Evolutionary conservation across 2,888 invertebrate genomes (phyloP), one percentile per base, ranked within the genome.

Genomic region (Danaus chrysippus): DNA sequence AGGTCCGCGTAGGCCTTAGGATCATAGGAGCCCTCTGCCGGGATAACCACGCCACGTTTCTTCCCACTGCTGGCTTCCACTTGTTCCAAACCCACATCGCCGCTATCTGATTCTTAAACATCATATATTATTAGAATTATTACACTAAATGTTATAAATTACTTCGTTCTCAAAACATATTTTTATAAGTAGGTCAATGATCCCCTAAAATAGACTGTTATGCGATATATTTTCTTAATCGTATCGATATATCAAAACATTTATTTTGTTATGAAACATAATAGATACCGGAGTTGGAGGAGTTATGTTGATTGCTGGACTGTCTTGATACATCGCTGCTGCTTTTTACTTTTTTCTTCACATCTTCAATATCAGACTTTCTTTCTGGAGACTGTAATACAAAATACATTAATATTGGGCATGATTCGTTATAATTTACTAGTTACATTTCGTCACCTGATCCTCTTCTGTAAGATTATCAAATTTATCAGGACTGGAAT

Each of bases 1-100:
- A 99, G 86, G 77, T 96, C 93, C 68, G 96, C 95, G 89, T 94
- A 99, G 71, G 95, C 93, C 69, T 94, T 94, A 1, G 97, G 95
- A 84, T 97, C 95, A 82, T 97, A 97, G 23, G 93, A 92, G 0
- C 93, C 93, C 65, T 91, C 90, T 0, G 87, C 86, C 0, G 91
- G 91, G 46, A 91, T 81, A 46, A 90, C 91, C 46, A 87, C 84
- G 0, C 87, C 87, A 5, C 84, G 76, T 72, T 82, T 78, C 66
- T 83, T 78, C 1, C 82, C 79, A 62, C 84, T 82, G n/a, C 81
- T 78, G 34, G 69, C 59, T 43, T 73, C 52, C 0, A 74, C 76
- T 34, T 76, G 75, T 5, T 71, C 74, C 17, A 70, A 57, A 0
- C 70, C 79, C 34, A 73, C 58, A 34, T 91, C 91, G 0, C 74